Conservation (phyloP, 2,888 invertebrate genomes). For the Cybosia mesomella region DNA sequence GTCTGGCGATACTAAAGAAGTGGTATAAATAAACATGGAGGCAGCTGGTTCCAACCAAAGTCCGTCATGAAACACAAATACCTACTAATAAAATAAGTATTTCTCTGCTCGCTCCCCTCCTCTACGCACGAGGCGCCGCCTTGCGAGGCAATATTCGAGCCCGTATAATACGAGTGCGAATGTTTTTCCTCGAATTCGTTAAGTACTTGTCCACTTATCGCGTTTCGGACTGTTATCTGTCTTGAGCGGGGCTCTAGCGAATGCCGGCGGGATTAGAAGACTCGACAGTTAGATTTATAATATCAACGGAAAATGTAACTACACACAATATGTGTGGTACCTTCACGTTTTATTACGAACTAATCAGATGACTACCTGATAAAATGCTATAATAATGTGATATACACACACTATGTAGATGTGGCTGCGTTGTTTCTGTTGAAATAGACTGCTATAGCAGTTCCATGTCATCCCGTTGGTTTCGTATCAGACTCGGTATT, state of each 20-base stretch:
- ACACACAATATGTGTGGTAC: neutral
- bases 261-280: conserved; percentile 12
- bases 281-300: conserved; percentile 20
- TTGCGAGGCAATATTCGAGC: conserved; percentile 2
- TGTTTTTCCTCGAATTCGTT: conserved; percentile 14
- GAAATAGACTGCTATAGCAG: too few relatives aligned
- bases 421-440: too few relatives aligned
- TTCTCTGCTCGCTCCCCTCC: neutral
- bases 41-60: conserved; percentile 7
- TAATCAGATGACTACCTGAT: neutral
- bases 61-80: conserved; percentile 5
- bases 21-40: conserved; percentile 1
- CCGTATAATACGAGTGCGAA: conserved; percentile 2
- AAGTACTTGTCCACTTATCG: conserved; percentile 14
- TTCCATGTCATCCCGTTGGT: too few relatives aligned
- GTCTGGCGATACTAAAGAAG: neutral
- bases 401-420: too few relatives aligned
- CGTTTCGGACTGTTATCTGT: conserved; percentile 10
- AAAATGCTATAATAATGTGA: neutral
- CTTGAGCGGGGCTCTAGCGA: neutral
- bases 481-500: too few relatives aligned
- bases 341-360: neutral
- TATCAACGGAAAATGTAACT: conserved; percentile 6
- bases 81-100: conserved; percentile 12
- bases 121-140: neutral